A percentile compares a stretch with the other conserved stretches of the same genome.
Evolutionary conservation across 2,888 invertebrate species (phyloP).

Genomic region (Lycophotia porphyrea): DNA sequence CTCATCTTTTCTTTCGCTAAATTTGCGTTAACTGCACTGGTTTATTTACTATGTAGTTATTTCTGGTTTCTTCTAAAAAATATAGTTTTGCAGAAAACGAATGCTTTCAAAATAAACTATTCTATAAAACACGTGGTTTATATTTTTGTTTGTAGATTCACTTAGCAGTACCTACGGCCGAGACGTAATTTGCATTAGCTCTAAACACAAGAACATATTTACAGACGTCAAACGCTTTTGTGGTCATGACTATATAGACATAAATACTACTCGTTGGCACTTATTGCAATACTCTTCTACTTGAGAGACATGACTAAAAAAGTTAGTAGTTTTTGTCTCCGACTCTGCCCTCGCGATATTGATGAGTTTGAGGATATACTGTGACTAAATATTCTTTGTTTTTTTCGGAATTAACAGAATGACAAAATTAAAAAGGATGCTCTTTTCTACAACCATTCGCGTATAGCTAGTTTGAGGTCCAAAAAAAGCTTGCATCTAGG

Average conservation of each 20-base stretch:
- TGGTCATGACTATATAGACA: constrained; percentile 13
- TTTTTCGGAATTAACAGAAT: not conserved
- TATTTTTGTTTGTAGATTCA: constrained; percentile 7
- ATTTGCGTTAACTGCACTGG: not conserved
- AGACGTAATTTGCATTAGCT: constrained; percentile 12
- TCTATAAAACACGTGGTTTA: constrained; percentile 7
- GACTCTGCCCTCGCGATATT: not conserved
- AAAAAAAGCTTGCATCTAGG: not conserved
- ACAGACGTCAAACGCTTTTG: constrained; percentile 9
- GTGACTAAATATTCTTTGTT: not conserved
- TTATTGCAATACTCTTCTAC: not conserved
- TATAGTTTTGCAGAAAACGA: not conserved
- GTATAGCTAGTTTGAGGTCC: not conserved
- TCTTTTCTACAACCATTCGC: not conserved
- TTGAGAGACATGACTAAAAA: not conserved
- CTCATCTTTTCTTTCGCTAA: not conserved
- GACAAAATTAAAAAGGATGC: not conserved
- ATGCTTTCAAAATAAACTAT: not conserved
- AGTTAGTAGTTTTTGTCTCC: not conserved
- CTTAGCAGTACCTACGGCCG: not conserved
- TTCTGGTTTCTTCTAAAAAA: not conserved
- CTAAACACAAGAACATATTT: not conserved
- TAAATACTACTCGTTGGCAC: not conserved
- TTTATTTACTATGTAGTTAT: not conserved
- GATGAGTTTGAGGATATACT: not conserved